These are phyloP conservation scores for Ceryle rudis DNA, from an alignment of 2,797 vertebrate species.

Conservation along the genomic window DNA sequence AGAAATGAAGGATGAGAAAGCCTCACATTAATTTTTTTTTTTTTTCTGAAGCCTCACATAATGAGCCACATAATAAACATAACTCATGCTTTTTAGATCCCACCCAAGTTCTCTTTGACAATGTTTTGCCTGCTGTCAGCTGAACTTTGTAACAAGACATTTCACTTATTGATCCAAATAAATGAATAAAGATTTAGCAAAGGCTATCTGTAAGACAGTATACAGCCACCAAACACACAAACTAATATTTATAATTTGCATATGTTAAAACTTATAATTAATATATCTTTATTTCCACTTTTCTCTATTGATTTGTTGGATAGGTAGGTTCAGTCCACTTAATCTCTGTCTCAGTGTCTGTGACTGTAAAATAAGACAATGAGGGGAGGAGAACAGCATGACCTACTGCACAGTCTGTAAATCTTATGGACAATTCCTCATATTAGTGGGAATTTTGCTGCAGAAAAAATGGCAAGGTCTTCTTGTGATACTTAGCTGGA, in stretches of 20 bases:
- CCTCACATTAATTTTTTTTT: background rate
- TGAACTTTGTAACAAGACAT: constrained; percentile 34
- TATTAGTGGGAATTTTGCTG: background rate
- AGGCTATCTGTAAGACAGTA: background rate
- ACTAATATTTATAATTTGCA: background rate
- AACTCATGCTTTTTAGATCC: background rate
- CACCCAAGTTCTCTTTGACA: background rate
- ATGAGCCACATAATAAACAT: background rate
- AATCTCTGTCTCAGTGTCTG: background rate
- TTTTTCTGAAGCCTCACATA: background rate
- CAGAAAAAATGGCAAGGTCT: background rate
- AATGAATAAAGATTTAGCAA: constrained; percentile 59
- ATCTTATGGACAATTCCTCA: background rate
- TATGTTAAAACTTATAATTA: background rate
- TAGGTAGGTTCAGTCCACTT: background rate
- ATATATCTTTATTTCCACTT: background rate
- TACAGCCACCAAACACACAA: background rate
- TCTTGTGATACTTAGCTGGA: background rate
- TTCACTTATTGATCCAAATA: background rate
- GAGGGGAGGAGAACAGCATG: background rate
- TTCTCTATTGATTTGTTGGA: background rate
- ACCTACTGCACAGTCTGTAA: background rate
- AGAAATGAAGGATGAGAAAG: background rate
- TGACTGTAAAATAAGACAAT: background rate
- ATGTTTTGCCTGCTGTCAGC: background rate